Base-by-base conservation (phyloP, 1,140 invertebrate species). In the Dendrolimus kikuchii region DNA sequence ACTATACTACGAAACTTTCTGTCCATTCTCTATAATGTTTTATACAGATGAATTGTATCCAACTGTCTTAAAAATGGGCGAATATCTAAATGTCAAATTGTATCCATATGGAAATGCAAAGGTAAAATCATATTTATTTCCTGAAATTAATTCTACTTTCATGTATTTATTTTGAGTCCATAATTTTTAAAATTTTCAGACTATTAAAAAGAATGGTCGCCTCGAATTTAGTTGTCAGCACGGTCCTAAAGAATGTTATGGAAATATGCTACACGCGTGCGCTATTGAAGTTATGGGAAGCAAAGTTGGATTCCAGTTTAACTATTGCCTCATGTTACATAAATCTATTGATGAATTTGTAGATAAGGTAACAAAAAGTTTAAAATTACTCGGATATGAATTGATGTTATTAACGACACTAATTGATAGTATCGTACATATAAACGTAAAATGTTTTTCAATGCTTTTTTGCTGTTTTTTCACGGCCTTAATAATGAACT, bases 81-180 rank as follows among this genome's bases (percentile, higher is more conserved):
- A 86, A 1, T 85, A 88, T 51, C 67, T 92, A 5, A 71, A 89
- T 42, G 71, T 92, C 40, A 71, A 84, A 23, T 88, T 91, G 37
- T 87, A 92, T 51, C 94, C 95, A 1, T 96, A 92, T 74, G 95
- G 95, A 55, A 96, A 96, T 84, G 93, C 95, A 5, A 51, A 71
- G 68, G 92, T 92, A 23, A 23, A 23, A 23, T 23, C 23, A 23
- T 23, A 23, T 23, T 23, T 23, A 23, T 23, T 23, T 23, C 23
- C 23, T 23, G 23, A 23, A 23, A 23, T 23, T 23, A 23, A 3
- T 23, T 23, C 23, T 23, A 2, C 23, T 23, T 23, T 23, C 23
- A 3, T 23, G 23, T 23, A 3, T 23, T 23, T 23, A 23, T 23
- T 23, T 1, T 3, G 3, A 23, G 1, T 23, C 23, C 3, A 23